Percentiles rank a stretch among this genome's conserved stretches.
Conservation (phyloP, 1,140 invertebrate genomes). For the roundworm (Caenorhabditis elegans) region DNA sequence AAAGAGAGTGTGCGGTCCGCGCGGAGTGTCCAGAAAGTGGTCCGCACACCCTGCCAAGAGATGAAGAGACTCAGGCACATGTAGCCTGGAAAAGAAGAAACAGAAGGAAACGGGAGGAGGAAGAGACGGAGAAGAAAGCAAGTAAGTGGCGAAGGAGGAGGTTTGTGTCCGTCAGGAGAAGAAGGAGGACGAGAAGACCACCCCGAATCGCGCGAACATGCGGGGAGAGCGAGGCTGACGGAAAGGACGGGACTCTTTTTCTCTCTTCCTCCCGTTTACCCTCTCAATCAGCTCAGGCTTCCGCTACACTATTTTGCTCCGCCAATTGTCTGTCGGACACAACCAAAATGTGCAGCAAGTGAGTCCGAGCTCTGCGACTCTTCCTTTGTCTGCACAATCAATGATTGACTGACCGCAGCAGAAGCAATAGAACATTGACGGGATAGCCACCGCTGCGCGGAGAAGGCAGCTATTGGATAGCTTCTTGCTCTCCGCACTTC, state of each 20-base stretch:
- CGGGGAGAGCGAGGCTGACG: background rate
- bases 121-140: background rate
- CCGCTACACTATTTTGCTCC: background rate
- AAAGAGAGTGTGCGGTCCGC: background rate
- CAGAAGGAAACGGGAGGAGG: background rate
- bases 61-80: background rate
- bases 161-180: background rate
- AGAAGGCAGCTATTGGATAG: constrained; percentile 2
- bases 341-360: constrained; percentile 18
- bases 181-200: constrained; percentile 9
- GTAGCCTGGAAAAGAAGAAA: background rate
- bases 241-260: background rate
- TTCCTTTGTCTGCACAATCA: constrained; percentile 2
- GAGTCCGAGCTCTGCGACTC: constrained; percentile 4
- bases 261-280: background rate
- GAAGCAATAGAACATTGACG: background rate
- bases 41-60: background rate
- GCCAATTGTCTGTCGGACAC: background rate
- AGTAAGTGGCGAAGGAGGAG: background rate
- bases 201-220: constrained; percentile 25
- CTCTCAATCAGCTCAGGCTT: background rate
- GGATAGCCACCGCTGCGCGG: background rate
- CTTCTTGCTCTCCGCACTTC: background rate
- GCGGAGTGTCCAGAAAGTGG: background rate
- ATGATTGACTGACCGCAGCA: constrained; percentile 12